Conservation (phyloP, 2,113 vertebrate genomes). For the Lucifuga dentata region DNA sequence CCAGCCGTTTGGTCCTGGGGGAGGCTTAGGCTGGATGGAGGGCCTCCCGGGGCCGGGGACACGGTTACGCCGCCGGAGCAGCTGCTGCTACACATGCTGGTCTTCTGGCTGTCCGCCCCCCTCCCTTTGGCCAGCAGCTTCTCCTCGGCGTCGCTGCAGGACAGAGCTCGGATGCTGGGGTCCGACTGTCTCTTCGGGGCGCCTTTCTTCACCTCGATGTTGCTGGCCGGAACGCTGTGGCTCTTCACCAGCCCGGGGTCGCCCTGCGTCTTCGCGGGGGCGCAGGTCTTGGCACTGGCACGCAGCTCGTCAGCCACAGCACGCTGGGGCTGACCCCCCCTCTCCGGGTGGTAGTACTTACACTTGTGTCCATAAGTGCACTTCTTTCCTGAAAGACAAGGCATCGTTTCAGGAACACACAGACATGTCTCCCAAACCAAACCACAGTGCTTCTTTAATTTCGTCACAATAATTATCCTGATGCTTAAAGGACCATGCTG, state of each 20-base stretch:
- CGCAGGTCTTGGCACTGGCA: conserved; percentile 92
- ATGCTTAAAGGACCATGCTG: too few relatives aligned
- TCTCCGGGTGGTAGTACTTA: conserved; percentile 97
- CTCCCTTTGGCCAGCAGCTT: conserved; percentile 92
- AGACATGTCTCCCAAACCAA: too few relatives aligned
- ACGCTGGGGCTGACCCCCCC: conserved; percentile 95
- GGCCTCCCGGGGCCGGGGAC: conserved; percentile 86
- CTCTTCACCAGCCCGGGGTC: conserved; percentile 93
- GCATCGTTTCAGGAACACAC: too few relatives aligned
- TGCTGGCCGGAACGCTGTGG: conserved; percentile 93
- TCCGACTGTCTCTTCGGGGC: conserved; percentile 93
- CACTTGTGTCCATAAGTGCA: conserved; percentile 99
- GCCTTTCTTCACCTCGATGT: conserved; percentile 85
- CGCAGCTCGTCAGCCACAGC: conserved; percentile 97
- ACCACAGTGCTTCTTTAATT: too few relatives aligned
- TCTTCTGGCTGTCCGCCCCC: conserved; percentile 84
- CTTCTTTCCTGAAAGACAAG: conserved; percentile 89
- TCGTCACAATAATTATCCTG: too few relatives aligned
- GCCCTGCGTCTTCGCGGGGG: conserved; percentile 85
- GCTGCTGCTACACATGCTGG: conserved; percentile 59
- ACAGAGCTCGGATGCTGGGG: conserved; percentile 91
- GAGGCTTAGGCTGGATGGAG: conserved; percentile 84
- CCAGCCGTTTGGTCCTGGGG: conserved; percentile 89
- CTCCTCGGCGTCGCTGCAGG: conserved; percentile 94
- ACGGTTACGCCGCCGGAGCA: conserved; percentile 53